Base-by-base conservation (phyloP, 2,113 vertebrate species). In the Parotia lawesii region DNA sequence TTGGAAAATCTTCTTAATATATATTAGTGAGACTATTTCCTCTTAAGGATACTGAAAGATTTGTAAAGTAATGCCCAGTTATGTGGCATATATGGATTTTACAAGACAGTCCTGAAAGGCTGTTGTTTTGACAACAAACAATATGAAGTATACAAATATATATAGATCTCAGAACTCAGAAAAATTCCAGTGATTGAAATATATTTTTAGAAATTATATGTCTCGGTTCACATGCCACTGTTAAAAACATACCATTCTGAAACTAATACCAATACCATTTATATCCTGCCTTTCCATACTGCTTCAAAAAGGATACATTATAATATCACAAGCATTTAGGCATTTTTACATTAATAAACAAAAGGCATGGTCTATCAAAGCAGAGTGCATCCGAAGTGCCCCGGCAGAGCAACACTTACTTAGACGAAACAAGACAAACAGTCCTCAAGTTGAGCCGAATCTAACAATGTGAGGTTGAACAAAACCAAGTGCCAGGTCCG, bases 401-500 rank as follows among this genome's bases (percentile, higher is more conserved):
- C 16, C 25, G 73, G 31, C 4, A 81, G 54, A 70, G 5, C 10
- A 54, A 62, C 8, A 61, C 4, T 76, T 57, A 61, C 4, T 76
- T 57, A 72, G 12, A 22, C 18, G 13, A 77, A 80, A 76, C 9
- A 57, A 45, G 60, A 31, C 3, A 65, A 80, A 79, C 7, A 16
- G 8, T 72, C 5, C 38, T 19, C 2, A 74, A 69, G 6, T 1
- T 51, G 25, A 15, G 37, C 19, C 1, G 0, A 82, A 71, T 71
- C 20, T 13, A 42, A 4, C 23, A 7, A 31, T 25, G 12, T 65
- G 42, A 48, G 16, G 3, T 10, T 40, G 15, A 57, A 29, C 12
- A 29, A 35, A n/a, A 21, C 15, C 35, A 16, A 35, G 24, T 6
- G 6, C 23, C 1, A 0, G 3, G 5, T 47, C n/a, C n/a, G 40